These are phyloP conservation scores for Dipodomys merriami DNA, from an alignment of 2,113 vertebrate genomes.

Conservation along the genomic window DNA sequence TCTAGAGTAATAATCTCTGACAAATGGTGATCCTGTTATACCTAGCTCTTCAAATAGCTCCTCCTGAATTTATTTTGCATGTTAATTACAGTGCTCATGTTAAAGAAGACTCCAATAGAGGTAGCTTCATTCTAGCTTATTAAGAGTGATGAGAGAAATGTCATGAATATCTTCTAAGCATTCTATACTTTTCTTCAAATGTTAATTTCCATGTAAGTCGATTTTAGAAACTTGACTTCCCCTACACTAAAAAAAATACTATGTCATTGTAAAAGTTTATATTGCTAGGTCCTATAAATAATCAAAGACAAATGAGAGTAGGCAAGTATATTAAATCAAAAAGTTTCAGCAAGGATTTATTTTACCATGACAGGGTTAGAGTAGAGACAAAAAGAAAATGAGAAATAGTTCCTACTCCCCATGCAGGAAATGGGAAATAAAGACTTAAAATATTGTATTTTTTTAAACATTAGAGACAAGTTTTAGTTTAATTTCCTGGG, in stretches of 20 bases:
- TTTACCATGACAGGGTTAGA: not conserved
- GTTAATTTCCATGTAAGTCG: constrained; percentile 54
- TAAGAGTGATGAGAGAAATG: constrained; percentile 51
- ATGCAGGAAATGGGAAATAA: too few relatives aligned
- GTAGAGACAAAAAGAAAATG: not conserved
- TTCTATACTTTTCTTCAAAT: constrained; percentile 15
- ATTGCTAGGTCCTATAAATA: not conserved
- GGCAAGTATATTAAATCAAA: not conserved
- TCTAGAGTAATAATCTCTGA: constrained; percentile 56
- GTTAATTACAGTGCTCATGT: constrained; percentile 52
- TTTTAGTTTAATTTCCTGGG: constrained; percentile 15
- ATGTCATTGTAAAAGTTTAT: not conserved
- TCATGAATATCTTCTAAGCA: constrained; percentile 18
- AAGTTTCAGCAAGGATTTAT: not conserved
- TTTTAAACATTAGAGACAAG: not conserved
- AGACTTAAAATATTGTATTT: not conserved
- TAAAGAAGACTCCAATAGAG: constrained; percentile 27
- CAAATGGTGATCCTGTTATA: constrained; percentile 36
- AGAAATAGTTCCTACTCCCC: too few relatives aligned
- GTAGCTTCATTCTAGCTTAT: constrained; percentile 31
- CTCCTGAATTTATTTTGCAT: constrained; percentile 65
- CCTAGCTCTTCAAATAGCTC: constrained; percentile 55
- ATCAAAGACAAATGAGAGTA: not conserved
- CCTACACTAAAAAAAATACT: not conserved
- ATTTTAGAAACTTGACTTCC: constrained; percentile 32